A percentile compares a stretch with the other conserved stretches of the same genome.
Conservation (phyloP, 2,113 vertebrate species). For the Rhabdomys dilectus region DNA sequence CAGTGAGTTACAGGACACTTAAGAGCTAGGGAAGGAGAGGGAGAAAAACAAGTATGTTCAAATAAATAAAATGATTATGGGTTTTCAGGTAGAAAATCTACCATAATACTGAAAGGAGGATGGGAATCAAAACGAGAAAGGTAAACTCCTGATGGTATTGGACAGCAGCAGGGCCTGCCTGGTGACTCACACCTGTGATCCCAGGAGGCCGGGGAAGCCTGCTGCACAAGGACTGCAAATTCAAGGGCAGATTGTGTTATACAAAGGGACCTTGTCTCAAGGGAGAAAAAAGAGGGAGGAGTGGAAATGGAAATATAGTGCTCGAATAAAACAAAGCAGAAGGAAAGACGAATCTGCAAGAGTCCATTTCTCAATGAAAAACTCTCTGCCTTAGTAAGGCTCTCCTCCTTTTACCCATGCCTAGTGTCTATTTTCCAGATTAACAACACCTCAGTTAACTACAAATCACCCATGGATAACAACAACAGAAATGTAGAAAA, state of each 20-base stretch:
- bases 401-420: background rate
- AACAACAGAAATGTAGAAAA: background rate
- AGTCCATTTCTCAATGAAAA: background rate
- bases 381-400: background rate
- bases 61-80: background rate
- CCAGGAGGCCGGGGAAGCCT: background rate
- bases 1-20: background rate
- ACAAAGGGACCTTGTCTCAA: background rate
- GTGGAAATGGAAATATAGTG: background rate
- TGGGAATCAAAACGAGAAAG: background rate
- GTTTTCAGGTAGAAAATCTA: background rate
- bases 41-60: background rate
- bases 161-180: background rate
- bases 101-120: background rate
- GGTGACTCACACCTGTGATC: background rate
- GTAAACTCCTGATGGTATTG: background rate
- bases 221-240: background rate
- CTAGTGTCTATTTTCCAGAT: background rate
- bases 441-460: background rate
- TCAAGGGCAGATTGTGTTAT: background rate
- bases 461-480: background rate
- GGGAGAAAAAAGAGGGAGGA: rapidly evolving
- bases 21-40: background rate
- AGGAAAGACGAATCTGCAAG: background rate
- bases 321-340: background rate